These are phyloP conservation scores for Hydrocynus forskahlii DNA, from an alignment of 2,797 vertebrate genomes.

Conservation along the genomic window DNA sequence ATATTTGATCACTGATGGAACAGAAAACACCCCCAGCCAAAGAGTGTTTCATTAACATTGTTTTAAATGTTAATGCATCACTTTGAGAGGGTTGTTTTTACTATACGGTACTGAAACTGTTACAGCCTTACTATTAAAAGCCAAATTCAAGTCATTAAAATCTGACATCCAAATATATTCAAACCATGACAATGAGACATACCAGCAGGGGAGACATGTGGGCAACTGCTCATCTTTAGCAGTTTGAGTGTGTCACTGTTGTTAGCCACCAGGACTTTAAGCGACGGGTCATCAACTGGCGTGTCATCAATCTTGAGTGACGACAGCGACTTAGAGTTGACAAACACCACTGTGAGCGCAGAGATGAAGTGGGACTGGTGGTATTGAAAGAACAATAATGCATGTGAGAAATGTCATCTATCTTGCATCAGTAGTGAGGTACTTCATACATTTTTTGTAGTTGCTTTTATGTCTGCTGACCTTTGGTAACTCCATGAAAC, in stretches of 20 bases:
- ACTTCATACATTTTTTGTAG: neutral
- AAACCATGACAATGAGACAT: conserved; percentile 37
- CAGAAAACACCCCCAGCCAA: too few relatives aligned
- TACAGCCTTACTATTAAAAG: neutral
- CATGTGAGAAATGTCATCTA: neutral
- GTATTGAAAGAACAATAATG: conserved; percentile 10
- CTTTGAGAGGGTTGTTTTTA: too few relatives aligned
- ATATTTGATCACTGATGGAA: too few relatives aligned
- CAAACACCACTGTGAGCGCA: conserved; percentile 97
- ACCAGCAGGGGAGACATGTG: conserved; percentile 98
- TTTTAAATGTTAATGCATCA: too few relatives aligned
- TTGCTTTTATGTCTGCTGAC: conserved; percentile 69
- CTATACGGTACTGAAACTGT: neutral
- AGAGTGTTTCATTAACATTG: too few relatives aligned
- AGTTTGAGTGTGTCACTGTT: conserved; percentile 96
- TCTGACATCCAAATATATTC: neutral
- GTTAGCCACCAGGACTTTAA: conserved; percentile 94
- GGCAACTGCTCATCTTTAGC: conserved; percentile 99
- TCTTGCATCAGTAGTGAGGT: too few relatives aligned
- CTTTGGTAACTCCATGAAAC: conserved; percentile 99
- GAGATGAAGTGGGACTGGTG: conserved; percentile 96
- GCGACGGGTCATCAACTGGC: conserved; percentile 95
- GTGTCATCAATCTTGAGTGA: conserved; percentile 98
- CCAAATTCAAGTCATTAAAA: neutral
- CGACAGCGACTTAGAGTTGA: conserved; percentile 98